These are phyloP conservation scores for chimpanzee (Pan troglodytes) DNA, from an alignment of 2,113 vertebrate species.

Conservation along the genomic window DNA sequence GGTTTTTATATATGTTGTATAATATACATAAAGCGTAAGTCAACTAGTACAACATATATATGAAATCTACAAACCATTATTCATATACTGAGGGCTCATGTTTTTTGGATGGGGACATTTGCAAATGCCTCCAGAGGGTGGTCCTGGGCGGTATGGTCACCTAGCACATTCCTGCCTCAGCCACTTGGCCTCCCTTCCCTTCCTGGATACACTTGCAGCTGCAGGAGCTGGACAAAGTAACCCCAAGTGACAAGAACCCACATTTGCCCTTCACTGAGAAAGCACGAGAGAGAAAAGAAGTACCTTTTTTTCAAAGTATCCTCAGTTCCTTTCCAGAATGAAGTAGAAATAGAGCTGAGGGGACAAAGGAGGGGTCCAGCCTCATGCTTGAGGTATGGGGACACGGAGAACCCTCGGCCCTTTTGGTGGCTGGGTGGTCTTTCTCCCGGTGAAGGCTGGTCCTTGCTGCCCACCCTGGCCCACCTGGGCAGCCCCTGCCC, in stretches of 20 bases:
- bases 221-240: neutral
- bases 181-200: neutral
- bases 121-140: neutral
- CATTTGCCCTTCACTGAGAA: neutral
- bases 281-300: neutral
- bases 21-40: neutral
- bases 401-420: neutral
- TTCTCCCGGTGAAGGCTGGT: neutral
- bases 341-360: neutral
- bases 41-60: neutral
- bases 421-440: neutral
- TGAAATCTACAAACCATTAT: neutral
- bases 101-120: neutral
- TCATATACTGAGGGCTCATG: neutral
- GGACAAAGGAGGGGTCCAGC: neutral
- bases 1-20: neutral
- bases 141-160: neutral
- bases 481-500: too few relatives aligned
- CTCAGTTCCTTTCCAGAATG: slow-evolving; percentile 19
- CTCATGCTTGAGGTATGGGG: neutral
- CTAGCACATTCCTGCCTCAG: neutral
- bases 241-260: neutral
- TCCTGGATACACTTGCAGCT: neutral
- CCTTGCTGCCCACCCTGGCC: neutral
- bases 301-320: neutral